A percentile compares a stretch with the other conserved stretches of the same genome.
These are phyloP conservation scores for Thermophis baileyi DNA, from an alignment of 2,113 vertebrate species.

Conservation along the genomic window DNA sequence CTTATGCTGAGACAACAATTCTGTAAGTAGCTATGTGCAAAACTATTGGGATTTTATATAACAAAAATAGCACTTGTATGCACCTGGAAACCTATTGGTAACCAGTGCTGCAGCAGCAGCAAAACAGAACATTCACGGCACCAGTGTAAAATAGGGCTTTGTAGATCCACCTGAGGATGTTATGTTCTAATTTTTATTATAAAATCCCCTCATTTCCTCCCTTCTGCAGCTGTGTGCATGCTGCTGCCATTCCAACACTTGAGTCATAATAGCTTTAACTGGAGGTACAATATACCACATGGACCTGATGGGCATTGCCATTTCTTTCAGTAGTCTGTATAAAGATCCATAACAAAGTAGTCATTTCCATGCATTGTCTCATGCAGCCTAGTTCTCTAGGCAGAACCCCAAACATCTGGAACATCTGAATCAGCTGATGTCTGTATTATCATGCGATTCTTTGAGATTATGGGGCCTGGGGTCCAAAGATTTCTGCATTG, in stretches of 20 bases:
- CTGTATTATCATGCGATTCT: not conserved
- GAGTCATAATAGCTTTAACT: not conserved
- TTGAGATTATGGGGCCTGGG: not conserved
- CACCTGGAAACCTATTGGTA: not conserved
- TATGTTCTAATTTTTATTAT: not conserved
- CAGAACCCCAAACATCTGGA: not conserved
- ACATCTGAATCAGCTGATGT: not conserved
- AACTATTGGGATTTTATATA: not conserved
- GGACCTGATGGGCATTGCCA: not conserved
- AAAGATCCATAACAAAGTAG: not conserved
- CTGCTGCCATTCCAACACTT: not conserved
- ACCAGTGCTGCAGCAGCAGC: not conserved
- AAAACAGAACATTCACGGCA: not conserved
- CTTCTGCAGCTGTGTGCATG: not conserved
- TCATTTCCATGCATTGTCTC: not conserved
- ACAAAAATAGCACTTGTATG: not conserved
- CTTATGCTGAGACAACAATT: not conserved
- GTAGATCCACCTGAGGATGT: not conserved
- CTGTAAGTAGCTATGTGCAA: not conserved
- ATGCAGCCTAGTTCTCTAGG: not conserved
- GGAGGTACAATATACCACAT: not conserved
- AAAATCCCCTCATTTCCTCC: not conserved
- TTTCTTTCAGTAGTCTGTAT: not conserved
- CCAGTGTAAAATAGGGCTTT: not conserved
- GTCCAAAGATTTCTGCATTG: not conserved